Percentiles rank a stretch among this genome's conserved stretches.
These are phyloP conservation scores for Microplitis mediator DNA, from an alignment of 1,140 invertebrate genomes.

Conservation along the genomic window DNA sequence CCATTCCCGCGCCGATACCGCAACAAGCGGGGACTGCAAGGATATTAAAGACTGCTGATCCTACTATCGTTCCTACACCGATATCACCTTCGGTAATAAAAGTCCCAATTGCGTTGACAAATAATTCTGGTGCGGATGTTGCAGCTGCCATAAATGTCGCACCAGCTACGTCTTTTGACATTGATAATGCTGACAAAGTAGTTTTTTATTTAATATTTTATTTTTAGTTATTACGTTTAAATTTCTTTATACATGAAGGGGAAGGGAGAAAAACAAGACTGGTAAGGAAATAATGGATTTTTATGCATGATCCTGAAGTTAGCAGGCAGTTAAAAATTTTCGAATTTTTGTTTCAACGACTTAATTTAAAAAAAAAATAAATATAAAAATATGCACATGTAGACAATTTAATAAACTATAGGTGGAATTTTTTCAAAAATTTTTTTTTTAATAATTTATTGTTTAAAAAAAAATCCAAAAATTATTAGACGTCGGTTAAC, in stretches of 20 bases:
- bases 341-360: too few relatives aligned
- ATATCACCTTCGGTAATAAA: slow-evolving; percentile 68
- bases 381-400: too few relatives aligned
- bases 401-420: too few relatives aligned
- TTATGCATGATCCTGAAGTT: too few relatives aligned
- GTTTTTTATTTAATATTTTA: not conserved
- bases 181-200: slow-evolving; percentile 29
- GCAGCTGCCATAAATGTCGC: slow-evolving; percentile 72
- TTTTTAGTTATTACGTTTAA: not conserved
- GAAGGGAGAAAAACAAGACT: too few relatives aligned
- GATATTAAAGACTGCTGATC: slow-evolving; percentile 75
- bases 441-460: too few relatives aligned
- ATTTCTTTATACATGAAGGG: not conserved
- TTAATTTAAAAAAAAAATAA: too few relatives aligned
- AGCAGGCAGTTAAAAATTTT: too few relatives aligned
- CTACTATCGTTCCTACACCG: slow-evolving; percentile 72
- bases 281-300: too few relatives aligned
- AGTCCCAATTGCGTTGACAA: slow-evolving; percentile 64
- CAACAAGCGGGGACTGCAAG: slow-evolving; percentile 72
- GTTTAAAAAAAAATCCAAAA: too few relatives aligned
- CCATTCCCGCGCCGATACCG: slow-evolving; percentile 65
- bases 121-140: slow-evolving; percentile 69
- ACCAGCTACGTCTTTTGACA: slow-evolving; percentile 69
- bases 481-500: too few relatives aligned
- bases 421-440: too few relatives aligned